These are phyloP conservation scores for Andrena haemorrhoa DNA, from an alignment of 2,888 invertebrate species.

Conservation along the genomic window DNA sequence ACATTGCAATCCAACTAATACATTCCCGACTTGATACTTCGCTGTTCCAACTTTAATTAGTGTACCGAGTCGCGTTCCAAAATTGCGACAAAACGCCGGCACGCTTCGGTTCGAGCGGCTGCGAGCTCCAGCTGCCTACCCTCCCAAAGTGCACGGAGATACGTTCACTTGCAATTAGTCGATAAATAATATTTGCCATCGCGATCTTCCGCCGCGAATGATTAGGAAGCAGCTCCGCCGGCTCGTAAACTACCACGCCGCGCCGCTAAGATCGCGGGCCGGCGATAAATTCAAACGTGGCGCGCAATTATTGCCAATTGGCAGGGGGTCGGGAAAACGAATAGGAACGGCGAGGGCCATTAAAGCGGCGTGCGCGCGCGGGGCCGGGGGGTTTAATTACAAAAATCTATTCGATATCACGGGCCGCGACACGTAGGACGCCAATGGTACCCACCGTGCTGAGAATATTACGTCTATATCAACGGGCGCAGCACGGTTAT, in stretches of 20 bases:
- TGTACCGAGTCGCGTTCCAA: not conserved
- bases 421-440: conserved; percentile 21
- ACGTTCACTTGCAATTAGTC: not conserved
- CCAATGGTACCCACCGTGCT: conserved; percentile 60
- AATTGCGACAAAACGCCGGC: not conserved
- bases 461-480: conserved; percentile 75
- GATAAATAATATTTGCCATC: not conserved
- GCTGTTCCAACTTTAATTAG: conserved; percentile 27
- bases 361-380: not conserved
- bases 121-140: no score
- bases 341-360: conserved; percentile 24
- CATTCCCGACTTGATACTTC: conserved; percentile 15
- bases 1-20: not conserved
- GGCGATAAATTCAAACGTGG: conserved; percentile 19
- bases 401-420: conserved; percentile 62
- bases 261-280: not conserved
- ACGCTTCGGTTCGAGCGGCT: not conserved
- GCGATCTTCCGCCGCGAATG: no score
- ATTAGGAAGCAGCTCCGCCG: no score
- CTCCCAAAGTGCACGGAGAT: not conserved
- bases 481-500: conserved; percentile 64
- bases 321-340: conserved; percentile 35
- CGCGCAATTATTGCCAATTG: conserved; percentile 51
- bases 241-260: not conserved
- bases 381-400: conserved; percentile 64